Percentiles rank a stretch among this genome's conserved stretches.
Evolutionary conservation across 2,888 invertebrate species (phyloP).

Genomic region (Chironomus tentans): DNA sequence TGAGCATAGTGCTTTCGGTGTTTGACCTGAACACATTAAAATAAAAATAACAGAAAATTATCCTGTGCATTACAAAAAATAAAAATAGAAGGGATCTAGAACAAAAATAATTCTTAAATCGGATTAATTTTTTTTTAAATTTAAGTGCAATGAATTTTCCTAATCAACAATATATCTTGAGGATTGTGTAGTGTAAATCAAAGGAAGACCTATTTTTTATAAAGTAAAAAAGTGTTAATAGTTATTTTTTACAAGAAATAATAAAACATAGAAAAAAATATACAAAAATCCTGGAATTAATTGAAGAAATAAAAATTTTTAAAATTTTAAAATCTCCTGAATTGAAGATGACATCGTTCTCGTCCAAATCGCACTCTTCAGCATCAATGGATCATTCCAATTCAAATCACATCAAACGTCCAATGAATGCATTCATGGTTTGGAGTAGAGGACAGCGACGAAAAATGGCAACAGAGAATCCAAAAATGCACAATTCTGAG

Average conservation of each 20-base stretch:
- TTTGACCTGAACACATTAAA: constrained; percentile 2
- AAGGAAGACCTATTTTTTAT: no score
- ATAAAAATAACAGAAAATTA: neutral
- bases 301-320: constrained; percentile 13
- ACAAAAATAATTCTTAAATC: no score
- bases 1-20: constrained; percentile 13
- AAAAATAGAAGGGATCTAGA: neutral
- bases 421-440: constrained; percentile 91
- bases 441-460: constrained; percentile 82
- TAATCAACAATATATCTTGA: no score
- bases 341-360: constrained; percentile 16
- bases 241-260: neutral
- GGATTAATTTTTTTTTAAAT: neutral
- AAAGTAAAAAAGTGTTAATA: neutral
- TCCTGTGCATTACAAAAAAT: neutral
- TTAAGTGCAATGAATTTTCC: neutral
- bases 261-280: neutral
- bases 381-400: constrained; percentile 36
- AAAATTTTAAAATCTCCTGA: neutral
- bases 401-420: constrained; percentile 78
- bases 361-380: constrained; percentile 13
- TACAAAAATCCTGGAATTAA: constrained; percentile 14
- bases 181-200: no score
- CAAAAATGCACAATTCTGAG: constrained; percentile 90
- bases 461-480: constrained; percentile 90